Evolutionary conservation across 2,888 invertebrate genomes (phyloP), one percentile per base, ranked within the genome.

Genomic region (Arge pagana): DNA sequence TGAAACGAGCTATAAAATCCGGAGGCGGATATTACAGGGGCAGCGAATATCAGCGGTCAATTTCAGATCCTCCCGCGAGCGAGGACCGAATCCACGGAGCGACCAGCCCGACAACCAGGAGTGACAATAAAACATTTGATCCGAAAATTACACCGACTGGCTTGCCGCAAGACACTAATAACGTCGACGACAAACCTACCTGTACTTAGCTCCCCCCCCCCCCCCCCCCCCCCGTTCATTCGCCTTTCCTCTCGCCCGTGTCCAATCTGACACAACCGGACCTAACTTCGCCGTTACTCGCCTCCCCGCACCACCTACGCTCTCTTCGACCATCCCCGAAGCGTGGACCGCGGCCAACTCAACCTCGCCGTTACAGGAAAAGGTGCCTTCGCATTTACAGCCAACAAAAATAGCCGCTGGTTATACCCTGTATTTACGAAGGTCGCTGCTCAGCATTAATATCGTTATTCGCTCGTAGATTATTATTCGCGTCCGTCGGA

Each of bases 1-100:
- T 40, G 52, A 61, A 66, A 61, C 58, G 60, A 59, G 57, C 52
- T 54, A 63, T 66, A 60, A 65, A 66, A 66, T 59, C 56, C 55
- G 31, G 31, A 53, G 49, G 50, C 57, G 50, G 58, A 63, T 61
- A 63, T 62, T 58, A 61, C 60, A 49, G 55, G 53, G 58, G 53
- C 56, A 42, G 57, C 54, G 58, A 60, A 63, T 61, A 55, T 52
- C 55, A 58, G 48, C 48, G 60, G 59, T 64, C 61, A 64, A 62
- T 65, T 64, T 26, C 28, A 8, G 10, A 33, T 45, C 33, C 35
- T 31, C 33, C 45, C 21, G 43, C 21, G 43, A 31, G n/a, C 43
- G 35, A 24, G 24, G 45, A 33, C 31, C 33, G 11, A 24, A n/a
- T 8, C 11, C 33, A 52, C 26, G 11, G 51, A 13, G 48, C 24